These are phyloP conservation scores for Procavia capensis DNA, from an alignment of 2,113 vertebrate species.

Conservation along the genomic window DNA sequence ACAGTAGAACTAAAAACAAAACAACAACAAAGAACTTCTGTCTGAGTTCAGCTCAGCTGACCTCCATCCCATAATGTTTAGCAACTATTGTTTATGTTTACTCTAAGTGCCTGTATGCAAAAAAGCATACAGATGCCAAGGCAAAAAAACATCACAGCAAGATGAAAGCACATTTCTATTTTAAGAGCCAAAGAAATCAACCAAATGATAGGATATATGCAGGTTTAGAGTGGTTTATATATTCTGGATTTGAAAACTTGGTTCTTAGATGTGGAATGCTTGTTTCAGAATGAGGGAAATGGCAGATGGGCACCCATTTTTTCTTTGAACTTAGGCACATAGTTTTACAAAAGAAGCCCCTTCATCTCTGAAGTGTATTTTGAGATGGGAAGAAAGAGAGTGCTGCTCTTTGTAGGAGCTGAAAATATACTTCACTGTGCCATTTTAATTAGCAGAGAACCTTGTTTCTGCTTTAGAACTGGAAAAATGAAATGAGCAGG, in stretches of 20 bases:
- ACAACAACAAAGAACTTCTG: neutral
- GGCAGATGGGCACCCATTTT: neutral
- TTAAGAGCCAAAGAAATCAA: constrained; percentile 1
- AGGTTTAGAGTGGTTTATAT: neutral
- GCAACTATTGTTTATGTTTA: neutral
- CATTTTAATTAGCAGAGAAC: constrained; percentile 34
- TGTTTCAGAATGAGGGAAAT: constrained; percentile 30
- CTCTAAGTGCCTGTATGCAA: neutral
- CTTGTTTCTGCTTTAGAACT: constrained; percentile 38
- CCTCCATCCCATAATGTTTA: neutral
- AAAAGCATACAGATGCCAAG: neutral
- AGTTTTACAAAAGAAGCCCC: neutral
- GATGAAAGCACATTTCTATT: constrained; percentile 41
- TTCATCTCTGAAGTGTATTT: constrained; percentile 34
- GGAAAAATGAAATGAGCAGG: constrained; percentile 15
- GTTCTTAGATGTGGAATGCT: neutral
- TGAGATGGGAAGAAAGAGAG: neutral
- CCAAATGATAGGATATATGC: neutral
- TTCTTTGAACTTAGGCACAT: constrained; percentile 21
- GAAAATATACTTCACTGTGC: neutral
- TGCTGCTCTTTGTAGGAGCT: neutral
- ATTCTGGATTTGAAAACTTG: constrained; percentile 42
- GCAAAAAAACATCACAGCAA: neutral
- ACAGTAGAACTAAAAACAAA: neutral
- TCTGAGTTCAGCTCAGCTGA: neutral